phyloP scores from a whole-genome alignment of 2,113 vertebrate genomes.

The Mobula hypostoma region DNA sequence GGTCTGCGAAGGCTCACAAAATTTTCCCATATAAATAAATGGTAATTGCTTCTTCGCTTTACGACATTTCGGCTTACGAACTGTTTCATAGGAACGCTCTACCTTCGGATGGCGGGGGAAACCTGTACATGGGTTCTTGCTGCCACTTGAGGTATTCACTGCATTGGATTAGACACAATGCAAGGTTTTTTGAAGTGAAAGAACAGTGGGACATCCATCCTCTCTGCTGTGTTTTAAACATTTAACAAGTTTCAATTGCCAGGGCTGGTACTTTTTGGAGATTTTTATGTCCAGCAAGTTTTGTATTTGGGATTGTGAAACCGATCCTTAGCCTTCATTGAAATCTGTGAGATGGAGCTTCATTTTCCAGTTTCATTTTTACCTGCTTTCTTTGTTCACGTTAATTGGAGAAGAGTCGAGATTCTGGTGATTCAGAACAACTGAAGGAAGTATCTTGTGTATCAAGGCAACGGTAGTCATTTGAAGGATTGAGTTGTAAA shows the following conservation, averaged over 20 bases:
- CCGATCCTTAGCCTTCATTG: not conserved
- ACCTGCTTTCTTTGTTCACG: not conserved
- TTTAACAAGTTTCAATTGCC: not conserved
- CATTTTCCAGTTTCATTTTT: not conserved
- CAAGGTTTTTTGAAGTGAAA: not conserved
- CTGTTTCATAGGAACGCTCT: too few species aligned
- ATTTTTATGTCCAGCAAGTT: not conserved
- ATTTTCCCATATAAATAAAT: too few species aligned
- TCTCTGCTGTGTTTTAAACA: not conserved
- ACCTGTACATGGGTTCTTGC: too few species aligned
- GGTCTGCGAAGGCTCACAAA: too few species aligned
- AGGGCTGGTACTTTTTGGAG: not conserved
- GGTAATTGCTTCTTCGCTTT: too few species aligned
- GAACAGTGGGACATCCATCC: not conserved
- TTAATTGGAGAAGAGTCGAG: not conserved
- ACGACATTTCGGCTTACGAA: too few species aligned
- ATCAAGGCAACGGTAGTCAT: too few species aligned
- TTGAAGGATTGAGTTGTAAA: too few species aligned
- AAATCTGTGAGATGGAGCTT: not conserved
- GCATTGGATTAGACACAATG: not conserved
- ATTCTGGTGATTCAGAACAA: not conserved
- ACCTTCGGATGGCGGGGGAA: too few species aligned
- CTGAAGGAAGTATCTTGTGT: not conserved
- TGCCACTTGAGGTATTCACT: not conserved
- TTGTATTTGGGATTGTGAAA: not conserved